phyloP scores from a whole-genome alignment of 2,113 vertebrate genomes.

The Nanorana parkeri region DNA sequence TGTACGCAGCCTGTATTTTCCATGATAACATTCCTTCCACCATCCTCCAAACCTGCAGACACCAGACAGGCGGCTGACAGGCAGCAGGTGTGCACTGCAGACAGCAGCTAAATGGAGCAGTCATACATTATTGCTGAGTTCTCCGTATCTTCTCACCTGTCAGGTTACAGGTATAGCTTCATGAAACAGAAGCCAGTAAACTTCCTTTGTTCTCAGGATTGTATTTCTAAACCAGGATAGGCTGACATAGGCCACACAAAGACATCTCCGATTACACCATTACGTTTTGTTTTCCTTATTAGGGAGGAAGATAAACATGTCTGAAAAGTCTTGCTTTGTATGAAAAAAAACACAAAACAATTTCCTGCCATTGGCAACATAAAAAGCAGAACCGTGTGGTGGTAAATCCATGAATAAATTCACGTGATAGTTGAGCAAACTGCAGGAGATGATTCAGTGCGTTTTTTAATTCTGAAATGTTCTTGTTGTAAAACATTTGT shows the following conservation, averaged over 20 bases:
- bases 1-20: conserved; percentile 24
- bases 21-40: not conserved
- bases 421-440: too few species aligned
- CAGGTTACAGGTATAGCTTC: conserved; percentile 42
- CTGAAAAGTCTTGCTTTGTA: too few species aligned
- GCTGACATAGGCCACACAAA: conserved; percentile 19
- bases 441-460: too few species aligned
- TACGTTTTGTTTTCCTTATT: not conserved
- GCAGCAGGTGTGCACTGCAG: not conserved
- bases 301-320: too few species aligned
- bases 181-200: conserved; percentile 59
- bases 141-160: conserved; percentile 61
- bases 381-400: too few species aligned
- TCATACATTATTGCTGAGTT: conserved; percentile 68
- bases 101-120: conserved; percentile 29
- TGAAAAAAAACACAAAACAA: too few species aligned
- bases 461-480: too few species aligned
- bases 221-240: conserved; percentile 22
- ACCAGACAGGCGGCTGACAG: not conserved
- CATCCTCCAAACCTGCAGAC: not conserved
- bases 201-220: conserved; percentile 30
- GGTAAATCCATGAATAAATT: too few species aligned
- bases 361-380: too few species aligned
- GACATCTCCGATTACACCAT: conserved; percentile 5
- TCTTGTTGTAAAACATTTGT: too few species aligned